Percentiles rank a stretch among this genome's conserved stretches.
These are phyloP conservation scores for Rafetus swinhoei DNA, from an alignment of 2,113 vertebrate species.

Conservation along the genomic window DNA sequence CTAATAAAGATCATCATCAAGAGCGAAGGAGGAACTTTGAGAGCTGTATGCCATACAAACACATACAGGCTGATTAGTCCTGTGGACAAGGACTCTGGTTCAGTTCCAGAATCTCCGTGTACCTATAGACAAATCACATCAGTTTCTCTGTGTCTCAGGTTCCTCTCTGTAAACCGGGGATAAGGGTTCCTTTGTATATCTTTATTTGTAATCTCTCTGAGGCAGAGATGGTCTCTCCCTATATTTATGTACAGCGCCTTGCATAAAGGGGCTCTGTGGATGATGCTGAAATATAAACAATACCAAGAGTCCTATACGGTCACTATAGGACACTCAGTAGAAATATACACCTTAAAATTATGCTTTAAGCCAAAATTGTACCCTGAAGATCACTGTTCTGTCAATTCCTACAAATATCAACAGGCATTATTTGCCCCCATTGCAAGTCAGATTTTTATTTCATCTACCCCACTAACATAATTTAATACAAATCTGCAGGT, in stretches of 20 bases:
- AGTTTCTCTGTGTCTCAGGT: not conserved
- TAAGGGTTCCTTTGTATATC: not conserved
- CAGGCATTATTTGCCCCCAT: fast-evolving
- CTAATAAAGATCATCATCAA: no score
- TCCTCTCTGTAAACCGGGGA: not conserved
- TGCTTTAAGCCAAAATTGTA: not conserved
- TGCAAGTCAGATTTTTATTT: fast-evolving
- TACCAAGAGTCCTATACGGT: not conserved
- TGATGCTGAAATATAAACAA: not conserved
- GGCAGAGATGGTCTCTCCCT: not conserved
- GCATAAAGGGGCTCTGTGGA: not conserved
- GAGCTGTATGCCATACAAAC: not conserved
- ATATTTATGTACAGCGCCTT: not conserved
- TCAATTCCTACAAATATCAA: not conserved
- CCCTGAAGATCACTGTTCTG: not conserved
- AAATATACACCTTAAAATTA: not conserved
- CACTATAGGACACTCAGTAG: not conserved
- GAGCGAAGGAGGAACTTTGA: not conserved
- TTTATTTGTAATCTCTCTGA: not conserved
- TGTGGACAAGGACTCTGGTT: not conserved
- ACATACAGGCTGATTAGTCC: no score
- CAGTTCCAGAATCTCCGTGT: no score
- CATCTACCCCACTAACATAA: not conserved
- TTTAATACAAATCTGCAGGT: fast-evolving
- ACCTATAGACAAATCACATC: not conserved